Evolutionary conservation across 2,113 vertebrate genomes (phyloP).

Genomic region (Corydoras sp.): DNA sequence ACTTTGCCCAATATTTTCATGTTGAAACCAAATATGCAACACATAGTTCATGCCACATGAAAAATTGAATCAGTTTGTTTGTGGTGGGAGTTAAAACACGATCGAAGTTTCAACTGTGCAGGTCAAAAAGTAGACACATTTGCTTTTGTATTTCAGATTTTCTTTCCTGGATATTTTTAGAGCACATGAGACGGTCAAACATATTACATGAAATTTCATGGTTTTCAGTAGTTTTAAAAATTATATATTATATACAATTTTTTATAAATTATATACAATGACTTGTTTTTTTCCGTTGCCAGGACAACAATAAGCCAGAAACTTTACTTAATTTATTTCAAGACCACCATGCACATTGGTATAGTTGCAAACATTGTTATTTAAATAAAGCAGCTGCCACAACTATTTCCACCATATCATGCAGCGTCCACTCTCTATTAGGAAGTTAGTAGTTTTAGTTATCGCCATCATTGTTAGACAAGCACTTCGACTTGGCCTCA

Average conservation of each 20-base stretch:
- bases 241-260: neutral
- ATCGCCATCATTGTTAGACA: no score
- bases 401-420: no score
- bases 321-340: no score
- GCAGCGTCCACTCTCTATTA: no score
- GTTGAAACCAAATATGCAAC: slow-evolving; percentile 13
- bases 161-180: neutral
- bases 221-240: neutral
- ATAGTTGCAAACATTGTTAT: no score
- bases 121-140: slow-evolving; percentile 20
- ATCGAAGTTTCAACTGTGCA: neutral
- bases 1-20: neutral
- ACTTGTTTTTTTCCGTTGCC: no score
- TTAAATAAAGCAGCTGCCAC: no score
- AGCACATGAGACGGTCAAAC: neutral
- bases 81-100: slow-evolving; percentile 8
- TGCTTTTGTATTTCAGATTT: slow-evolving; percentile 9
- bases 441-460: no score
- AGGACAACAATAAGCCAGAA: no score
- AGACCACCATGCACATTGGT: no score
- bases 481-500: no score
- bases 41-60: slow-evolving; percentile 13
- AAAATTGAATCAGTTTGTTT: slow-evolving; percentile 22
- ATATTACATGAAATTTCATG: neutral
- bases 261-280: no score